phyloP scores from a whole-genome alignment of 2,113 vertebrate species.

The Corythornis cristatus region DNA sequence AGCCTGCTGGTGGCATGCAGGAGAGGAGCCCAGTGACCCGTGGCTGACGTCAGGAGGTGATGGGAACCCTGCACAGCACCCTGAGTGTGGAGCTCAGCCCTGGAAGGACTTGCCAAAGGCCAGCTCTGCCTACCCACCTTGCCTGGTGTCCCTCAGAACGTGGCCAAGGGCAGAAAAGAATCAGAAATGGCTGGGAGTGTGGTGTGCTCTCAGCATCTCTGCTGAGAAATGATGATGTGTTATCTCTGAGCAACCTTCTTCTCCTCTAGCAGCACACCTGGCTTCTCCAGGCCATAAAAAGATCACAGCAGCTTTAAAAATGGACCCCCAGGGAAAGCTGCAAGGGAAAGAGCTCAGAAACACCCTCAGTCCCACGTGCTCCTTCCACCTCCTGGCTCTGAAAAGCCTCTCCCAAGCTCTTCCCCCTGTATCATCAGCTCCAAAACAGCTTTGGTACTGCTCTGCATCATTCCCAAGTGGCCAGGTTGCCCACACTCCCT shows the following conservation, averaged over 20 bases:
- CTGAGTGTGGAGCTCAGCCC: background rate
- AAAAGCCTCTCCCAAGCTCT: background rate
- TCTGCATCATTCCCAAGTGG: background rate
- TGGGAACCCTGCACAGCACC: background rate
- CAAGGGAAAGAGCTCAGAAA: background rate
- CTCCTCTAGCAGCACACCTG: background rate
- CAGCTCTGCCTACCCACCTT: background rate
- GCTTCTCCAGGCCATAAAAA: background rate
- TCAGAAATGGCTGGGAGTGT: background rate
- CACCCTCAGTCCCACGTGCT: background rate
- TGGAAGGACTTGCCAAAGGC: background rate
- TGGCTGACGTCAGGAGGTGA: background rate
- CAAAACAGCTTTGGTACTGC: background rate
- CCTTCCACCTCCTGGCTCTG: background rate
- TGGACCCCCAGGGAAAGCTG: background rate
- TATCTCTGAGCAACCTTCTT: background rate
- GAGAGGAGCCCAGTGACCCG: background rate
- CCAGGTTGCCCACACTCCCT: background rate
- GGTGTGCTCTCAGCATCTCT: background rate
- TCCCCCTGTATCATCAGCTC: background rate
- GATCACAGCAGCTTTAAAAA: background rate
- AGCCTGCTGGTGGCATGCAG: background rate
- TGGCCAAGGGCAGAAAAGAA: background rate
- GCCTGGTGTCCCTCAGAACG: background rate
- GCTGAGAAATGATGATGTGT: rapidly evolving